Evolutionary conservation across 2,888 invertebrate genomes (phyloP).

Genomic region (Epirrhoe tristata): DNA sequence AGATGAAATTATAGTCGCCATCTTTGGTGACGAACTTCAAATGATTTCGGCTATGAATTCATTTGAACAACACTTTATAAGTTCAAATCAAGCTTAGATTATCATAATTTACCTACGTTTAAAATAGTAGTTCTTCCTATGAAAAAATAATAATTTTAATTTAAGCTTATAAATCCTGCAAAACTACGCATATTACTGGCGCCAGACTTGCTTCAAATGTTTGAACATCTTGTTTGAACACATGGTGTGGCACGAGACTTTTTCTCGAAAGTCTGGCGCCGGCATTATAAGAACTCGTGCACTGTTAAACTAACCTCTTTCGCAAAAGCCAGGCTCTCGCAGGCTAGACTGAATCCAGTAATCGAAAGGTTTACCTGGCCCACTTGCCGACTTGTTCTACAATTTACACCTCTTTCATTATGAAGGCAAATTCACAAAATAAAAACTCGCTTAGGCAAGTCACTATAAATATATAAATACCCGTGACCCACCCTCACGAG

Average conservation of each 20-base stretch:
- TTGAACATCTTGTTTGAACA: no score
- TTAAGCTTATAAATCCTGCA: not conserved
- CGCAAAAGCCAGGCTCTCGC: not conserved
- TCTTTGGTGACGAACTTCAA: no score
- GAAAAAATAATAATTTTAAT: no score
- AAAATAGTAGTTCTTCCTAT: no score
- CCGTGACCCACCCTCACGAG: not conserved
- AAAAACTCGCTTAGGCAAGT: not conserved
- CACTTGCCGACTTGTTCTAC: not conserved
- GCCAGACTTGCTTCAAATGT: no score
- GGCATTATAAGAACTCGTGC: not conserved
- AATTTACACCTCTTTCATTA: not conserved
- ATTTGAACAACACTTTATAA: no score
- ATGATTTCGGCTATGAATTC: no score
- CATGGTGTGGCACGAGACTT: no score
- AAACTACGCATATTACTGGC: not conserved
- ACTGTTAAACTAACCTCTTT: not conserved
- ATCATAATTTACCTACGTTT: no score
- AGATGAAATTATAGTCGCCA: no score
- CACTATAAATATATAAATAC: not conserved
- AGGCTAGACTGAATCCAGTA: not conserved
- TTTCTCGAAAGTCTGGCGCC: no score
- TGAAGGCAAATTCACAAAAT: constrained; percentile 1
- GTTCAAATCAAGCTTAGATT: no score
- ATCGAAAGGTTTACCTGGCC: constrained; percentile 1